Conservation (phyloP, 2,888 invertebrate species). For the Luperina testacea region DNA sequence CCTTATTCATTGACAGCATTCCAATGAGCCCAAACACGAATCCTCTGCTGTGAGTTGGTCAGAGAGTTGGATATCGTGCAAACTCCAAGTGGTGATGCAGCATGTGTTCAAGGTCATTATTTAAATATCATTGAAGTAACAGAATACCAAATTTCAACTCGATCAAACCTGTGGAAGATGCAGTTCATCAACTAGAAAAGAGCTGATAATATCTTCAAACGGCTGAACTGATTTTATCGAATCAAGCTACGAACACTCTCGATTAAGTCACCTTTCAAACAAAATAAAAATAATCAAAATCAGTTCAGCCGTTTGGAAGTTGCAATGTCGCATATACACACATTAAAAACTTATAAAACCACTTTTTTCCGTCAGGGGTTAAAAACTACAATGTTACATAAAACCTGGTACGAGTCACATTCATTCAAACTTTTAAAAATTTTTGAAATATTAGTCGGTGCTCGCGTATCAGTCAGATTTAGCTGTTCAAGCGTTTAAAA, state of each 20-base stretch:
- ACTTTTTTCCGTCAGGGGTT: background rate
- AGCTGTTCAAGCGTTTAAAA: conserved; percentile 10
- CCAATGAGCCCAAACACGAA: too few species aligned
- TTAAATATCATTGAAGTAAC: too few species aligned
- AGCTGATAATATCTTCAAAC: background rate
- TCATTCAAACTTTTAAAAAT: conserved; percentile 17
- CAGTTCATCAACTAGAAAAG: background rate
- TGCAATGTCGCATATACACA: background rate
- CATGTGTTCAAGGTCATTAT: too few species aligned
- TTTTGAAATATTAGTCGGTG: conserved; percentile 12
- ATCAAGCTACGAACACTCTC: background rate
- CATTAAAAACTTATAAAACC: background rate
- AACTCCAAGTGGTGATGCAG: too few species aligned
- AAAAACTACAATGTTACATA: background rate
- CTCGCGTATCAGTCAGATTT: conserved; percentile 10
- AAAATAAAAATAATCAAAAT: background rate
- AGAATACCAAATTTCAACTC: too few species aligned
- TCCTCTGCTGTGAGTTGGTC: too few species aligned
- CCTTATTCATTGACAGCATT: too few species aligned
- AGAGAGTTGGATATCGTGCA: too few species aligned
- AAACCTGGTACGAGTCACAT: background rate
- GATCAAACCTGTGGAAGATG: too few species aligned
- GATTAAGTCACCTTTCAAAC: background rate
- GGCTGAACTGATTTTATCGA: too few species aligned
- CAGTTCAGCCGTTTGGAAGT: background rate